Conservation (phyloP, 2,113 vertebrate species). For the Sterna hirundo region DNA sequence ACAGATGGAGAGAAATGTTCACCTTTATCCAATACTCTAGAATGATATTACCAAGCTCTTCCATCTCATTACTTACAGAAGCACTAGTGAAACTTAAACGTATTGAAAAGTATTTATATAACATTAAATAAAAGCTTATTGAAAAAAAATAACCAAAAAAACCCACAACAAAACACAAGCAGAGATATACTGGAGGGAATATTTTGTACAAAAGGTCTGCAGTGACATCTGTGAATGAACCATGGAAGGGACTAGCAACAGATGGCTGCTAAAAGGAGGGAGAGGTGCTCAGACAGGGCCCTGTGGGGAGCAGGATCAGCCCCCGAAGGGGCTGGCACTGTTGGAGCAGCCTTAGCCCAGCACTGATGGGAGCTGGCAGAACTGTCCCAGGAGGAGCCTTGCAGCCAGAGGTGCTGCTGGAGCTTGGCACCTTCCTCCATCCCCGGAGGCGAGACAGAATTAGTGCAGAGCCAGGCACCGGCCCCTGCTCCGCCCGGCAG, state of each 20-base stretch:
- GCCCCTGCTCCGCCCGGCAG: neutral
- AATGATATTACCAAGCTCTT: neutral
- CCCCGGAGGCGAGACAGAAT: rapidly evolving
- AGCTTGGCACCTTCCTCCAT: neutral
- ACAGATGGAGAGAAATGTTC: constrained; percentile 21
- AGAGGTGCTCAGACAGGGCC: neutral
- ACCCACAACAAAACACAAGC: neutral
- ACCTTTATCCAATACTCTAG: neutral
- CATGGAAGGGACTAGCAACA: neutral
- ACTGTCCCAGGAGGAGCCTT: neutral
- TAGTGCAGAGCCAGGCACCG: neutral
- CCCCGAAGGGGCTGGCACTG: neutral
- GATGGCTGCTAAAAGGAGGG: neutral
- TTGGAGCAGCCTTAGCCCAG: neutral
- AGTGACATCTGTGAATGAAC: constrained; percentile 26
- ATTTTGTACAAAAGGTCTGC: constrained; percentile 3
- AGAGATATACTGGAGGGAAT: neutral
- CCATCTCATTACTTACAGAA: neutral
- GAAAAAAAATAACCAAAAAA: neutral
- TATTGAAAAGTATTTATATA: neutral
- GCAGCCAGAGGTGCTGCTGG: neutral
- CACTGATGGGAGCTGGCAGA: neutral
- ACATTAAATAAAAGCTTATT: neutral
- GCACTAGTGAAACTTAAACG: neutral
- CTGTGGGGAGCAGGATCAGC: neutral